Conservation (phyloP, 2,888 invertebrate species). For the Epirrhoe alternata region DNA sequence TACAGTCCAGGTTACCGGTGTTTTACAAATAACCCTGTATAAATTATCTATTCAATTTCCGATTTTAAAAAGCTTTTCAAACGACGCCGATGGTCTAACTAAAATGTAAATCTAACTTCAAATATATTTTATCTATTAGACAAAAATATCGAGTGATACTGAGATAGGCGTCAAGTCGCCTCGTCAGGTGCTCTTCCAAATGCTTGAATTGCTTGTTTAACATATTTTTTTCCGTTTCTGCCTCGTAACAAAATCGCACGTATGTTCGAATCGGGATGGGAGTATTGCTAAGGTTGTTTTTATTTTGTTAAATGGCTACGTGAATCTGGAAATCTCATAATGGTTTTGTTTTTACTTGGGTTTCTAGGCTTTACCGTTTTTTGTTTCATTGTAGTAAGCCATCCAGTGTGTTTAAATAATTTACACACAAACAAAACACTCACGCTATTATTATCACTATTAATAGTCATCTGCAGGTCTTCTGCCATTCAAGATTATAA, state of each 20-base stretch:
- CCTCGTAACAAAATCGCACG: conserved; percentile 71
- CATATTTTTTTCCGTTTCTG: conserved; percentile 75
- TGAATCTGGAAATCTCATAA: not conserved
- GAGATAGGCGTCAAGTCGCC: conserved; percentile 52
- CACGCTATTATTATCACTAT: too few relatives aligned
- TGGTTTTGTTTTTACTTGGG: not conserved
- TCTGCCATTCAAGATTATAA: not conserved
- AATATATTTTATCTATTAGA: too few relatives aligned
- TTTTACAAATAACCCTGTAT: too few relatives aligned
- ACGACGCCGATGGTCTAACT: too few relatives aligned
- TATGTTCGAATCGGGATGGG: conserved; percentile 49
- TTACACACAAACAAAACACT: too few relatives aligned
- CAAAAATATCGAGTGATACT: conserved; percentile 48
- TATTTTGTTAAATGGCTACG: conserved; percentile 14
- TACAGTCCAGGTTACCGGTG: too few relatives aligned
- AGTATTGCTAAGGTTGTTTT: conserved; percentile 38
- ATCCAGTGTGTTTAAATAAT: not conserved
- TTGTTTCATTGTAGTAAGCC: not conserved
- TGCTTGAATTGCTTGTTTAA: conserved; percentile 79
- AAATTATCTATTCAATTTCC: too few relatives aligned
- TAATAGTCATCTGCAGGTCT: too few relatives aligned
- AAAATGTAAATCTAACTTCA: too few relatives aligned
- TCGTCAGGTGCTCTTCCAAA: conserved; percentile 72
- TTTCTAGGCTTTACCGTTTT: not conserved
- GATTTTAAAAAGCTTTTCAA: too few relatives aligned